phyloP scores from a whole-genome alignment of 2,113 vertebrate species.

The Alethe castanea region DNA sequence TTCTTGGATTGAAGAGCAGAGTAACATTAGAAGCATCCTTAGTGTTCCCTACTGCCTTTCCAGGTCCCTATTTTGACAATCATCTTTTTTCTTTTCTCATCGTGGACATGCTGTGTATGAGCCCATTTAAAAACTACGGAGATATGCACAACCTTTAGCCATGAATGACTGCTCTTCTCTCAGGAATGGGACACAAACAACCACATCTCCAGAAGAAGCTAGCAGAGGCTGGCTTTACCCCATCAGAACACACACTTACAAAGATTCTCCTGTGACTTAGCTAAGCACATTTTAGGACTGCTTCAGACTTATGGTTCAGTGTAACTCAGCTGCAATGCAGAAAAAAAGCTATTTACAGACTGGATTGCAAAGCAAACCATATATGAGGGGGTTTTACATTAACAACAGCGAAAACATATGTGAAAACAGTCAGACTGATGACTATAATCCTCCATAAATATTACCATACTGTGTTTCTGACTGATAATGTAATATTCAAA shows the following conservation, averaged over 20 bases:
- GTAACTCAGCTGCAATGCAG: neutral
- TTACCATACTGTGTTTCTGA: neutral
- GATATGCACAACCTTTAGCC: neutral
- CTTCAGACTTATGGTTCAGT: neutral
- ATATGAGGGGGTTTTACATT: neutral
- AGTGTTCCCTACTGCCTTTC: neutral
- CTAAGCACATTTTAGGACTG: conserved; percentile 5
- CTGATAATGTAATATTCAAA: neutral
- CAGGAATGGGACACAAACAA: neutral
- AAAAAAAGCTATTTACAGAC: neutral
- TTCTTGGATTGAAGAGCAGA: neutral
- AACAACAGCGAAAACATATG: neutral
- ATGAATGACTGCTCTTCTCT: neutral
- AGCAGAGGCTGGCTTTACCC: neutral
- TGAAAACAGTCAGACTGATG: neutral
- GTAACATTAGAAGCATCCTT: neutral
- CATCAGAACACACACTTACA: neutral
- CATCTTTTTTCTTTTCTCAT: neutral
- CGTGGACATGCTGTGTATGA: neutral
- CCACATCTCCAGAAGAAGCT: neutral
- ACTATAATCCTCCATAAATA: neutral
- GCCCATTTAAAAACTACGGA: neutral
- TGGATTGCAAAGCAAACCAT: neutral
- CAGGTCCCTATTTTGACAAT: neutral
- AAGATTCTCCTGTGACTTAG: neutral